A percentile compares a stretch with the other conserved stretches of the same genome.
These are phyloP conservation scores for Lindbergichthys nudifrons DNA, from an alignment of 2,797 vertebrate species.

Conservation along the genomic window DNA sequence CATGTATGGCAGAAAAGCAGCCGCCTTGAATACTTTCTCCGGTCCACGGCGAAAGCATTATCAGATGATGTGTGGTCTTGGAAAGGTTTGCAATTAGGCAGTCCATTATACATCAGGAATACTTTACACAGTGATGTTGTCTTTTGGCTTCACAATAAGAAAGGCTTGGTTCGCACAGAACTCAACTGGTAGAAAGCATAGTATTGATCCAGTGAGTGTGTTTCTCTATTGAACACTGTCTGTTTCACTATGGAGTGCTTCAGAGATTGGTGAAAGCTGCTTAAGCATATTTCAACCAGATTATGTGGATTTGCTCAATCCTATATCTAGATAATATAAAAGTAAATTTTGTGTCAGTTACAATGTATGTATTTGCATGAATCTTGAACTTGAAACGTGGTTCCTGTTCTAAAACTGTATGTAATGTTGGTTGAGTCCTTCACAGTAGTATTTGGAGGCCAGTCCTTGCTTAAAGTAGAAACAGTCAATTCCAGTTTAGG, in stretches of 20 bases:
- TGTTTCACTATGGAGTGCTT: not conserved
- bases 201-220: constrained; percentile 59
- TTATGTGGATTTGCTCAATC: constrained; percentile 50
- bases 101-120: constrained; percentile 17
- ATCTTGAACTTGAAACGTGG: constrained; percentile 1
- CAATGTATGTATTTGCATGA: not conserved
- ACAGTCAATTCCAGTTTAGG: constrained; percentile 37
- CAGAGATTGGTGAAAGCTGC: constrained; percentile 31
- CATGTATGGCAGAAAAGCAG: not conserved
- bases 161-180: constrained; percentile 25
- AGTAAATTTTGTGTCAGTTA: constrained; percentile 18
- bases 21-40: constrained; percentile 2
- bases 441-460: not conserved
- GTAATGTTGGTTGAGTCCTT: not conserved
- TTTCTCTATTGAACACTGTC: constrained; percentile 21
- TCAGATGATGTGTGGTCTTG: constrained; percentile 18
- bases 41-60: constrained; percentile 17
- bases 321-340: constrained; percentile 32
- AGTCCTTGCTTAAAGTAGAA: constrained; percentile 50
- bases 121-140: constrained; percentile 20
- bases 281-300: constrained; percentile 57
- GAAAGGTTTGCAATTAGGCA: constrained; percentile 21
- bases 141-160: constrained; percentile 24
- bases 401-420: not conserved
- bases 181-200: constrained; percentile 10